These are phyloP conservation scores for Psephotus haematonotus DNA, from an alignment of 2,113 vertebrate genomes.

Conservation along the genomic window DNA sequence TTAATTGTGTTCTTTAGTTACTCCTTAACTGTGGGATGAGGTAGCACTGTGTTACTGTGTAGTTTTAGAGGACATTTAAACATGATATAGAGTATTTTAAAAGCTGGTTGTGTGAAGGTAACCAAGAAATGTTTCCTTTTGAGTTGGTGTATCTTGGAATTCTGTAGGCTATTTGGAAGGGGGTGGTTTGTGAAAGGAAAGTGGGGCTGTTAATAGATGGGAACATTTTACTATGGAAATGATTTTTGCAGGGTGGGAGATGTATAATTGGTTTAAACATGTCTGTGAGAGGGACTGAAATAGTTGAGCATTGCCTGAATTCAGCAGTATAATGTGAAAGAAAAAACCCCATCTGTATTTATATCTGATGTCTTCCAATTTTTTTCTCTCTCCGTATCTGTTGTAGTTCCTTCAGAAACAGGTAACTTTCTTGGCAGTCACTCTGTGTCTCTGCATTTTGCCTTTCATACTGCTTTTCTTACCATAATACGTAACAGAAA, in stretches of 20 bases:
- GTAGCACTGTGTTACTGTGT: neutral
- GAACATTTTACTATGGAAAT: neutral
- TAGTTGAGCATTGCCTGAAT: neutral
- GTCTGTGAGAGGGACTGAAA: neutral
- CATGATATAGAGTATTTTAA: neutral
- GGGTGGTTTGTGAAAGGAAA: neutral
- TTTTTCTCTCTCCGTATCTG: slow-evolving; percentile 61
- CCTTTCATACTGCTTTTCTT: slow-evolving; percentile 43
- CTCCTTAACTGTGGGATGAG: neutral
- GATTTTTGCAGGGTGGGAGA: neutral
- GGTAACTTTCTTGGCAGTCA: slow-evolving; percentile 58
- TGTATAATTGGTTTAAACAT: neutral
- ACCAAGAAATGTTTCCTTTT: neutral
- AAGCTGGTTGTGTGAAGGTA: neutral
- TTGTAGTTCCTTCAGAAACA: slow-evolving; percentile 71
- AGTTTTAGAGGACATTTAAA: neutral
- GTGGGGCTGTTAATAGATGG: neutral
- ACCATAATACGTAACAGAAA: neutral
- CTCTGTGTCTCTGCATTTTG: slow-evolving; percentile 54
- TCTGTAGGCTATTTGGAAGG: neutral
- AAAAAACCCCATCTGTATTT: slow-evolving; percentile 25
- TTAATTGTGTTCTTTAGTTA: neutral
- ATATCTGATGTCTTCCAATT: slow-evolving; percentile 73
- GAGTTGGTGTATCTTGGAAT: neutral
- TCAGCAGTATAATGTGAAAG: neutral